These are phyloP conservation scores for Heliocidaris tuberculata DNA, from an alignment of 35 echinoderm and acorn worm species.

Conservation along the genomic window DNA sequence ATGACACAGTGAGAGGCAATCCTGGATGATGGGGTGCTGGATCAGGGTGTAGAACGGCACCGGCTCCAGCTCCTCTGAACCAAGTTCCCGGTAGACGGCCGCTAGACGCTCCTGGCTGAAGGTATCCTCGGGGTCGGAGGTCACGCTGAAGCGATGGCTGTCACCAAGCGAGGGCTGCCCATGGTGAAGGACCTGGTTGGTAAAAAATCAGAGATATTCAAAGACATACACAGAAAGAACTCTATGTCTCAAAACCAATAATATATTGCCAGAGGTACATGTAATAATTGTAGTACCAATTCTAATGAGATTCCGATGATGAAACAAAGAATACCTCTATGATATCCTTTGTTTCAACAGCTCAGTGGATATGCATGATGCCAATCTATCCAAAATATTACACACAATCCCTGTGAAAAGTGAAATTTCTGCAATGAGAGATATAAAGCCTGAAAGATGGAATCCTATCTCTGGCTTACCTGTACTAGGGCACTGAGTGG, in stretches of 20 bases:
- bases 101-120: conserved; percentile 92
- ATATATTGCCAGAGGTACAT: background rate
- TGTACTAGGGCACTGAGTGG: conserved; percentile 76
- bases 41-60: conserved; percentile 83
- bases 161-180: conserved; percentile 91
- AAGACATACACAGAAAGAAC: no score
- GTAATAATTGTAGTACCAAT: background rate
- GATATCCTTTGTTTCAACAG: no score
- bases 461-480: conserved; percentile 42
- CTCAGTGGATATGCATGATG: no score
- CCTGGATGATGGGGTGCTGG: conserved; percentile 91
- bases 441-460: no score
- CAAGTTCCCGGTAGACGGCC: conserved; percentile 88
- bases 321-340: no score
- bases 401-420: no score
- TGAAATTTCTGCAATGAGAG: no score
- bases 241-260: no score
- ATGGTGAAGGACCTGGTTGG: conserved; percentile 80
- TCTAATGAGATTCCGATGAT: background rate
- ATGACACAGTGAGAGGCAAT: conserved; percentile 82
- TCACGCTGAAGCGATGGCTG: conserved; percentile 98
- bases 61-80: conserved; percentile 75
- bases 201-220: background rate
- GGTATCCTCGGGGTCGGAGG: conserved; percentile 94
- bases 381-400: no score